phyloP scores from a whole-genome alignment of 2,797 vertebrate genomes.

The Gorsachius magnificus region DNA sequence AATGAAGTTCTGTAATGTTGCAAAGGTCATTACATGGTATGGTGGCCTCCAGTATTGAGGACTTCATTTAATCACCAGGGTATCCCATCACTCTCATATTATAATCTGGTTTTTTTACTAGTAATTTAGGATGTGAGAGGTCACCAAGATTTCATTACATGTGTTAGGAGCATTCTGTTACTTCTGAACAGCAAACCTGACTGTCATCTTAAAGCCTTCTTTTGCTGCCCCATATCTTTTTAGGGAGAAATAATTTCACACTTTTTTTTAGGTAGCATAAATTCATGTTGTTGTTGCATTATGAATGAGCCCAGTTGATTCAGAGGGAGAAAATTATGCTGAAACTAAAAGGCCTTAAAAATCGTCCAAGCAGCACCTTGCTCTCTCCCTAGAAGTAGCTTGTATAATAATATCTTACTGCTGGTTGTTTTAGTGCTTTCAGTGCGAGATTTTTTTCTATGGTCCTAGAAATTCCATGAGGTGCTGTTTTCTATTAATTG shows the following conservation, averaged over 20 bases:
- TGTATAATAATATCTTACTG: background rate
- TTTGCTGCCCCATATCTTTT: background rate
- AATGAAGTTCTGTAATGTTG: background rate
- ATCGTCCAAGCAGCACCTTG: background rate
- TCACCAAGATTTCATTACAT: background rate
- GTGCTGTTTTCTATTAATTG: slow-evolving; percentile 25
- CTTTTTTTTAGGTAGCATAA: background rate
- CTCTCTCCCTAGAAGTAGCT: background rate
- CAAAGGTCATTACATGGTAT: background rate
- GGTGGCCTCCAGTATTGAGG: background rate
- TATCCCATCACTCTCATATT: background rate
- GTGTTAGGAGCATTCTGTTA: background rate
- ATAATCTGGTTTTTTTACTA: background rate
- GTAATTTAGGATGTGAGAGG: background rate
- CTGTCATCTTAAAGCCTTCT: background rate
- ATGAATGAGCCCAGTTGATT: background rate
- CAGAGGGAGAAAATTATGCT: background rate
- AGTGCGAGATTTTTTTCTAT: background rate
- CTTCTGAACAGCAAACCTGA: background rate
- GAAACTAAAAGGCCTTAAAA: background rate
- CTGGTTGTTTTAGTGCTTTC: background rate
- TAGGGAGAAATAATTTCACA: background rate
- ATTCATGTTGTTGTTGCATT: background rate
- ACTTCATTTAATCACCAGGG: background rate
- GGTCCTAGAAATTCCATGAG: background rate